phyloP scores from a whole-genome alignment of 2,113 vertebrate genomes.

The Vicugna pacos region DNA sequence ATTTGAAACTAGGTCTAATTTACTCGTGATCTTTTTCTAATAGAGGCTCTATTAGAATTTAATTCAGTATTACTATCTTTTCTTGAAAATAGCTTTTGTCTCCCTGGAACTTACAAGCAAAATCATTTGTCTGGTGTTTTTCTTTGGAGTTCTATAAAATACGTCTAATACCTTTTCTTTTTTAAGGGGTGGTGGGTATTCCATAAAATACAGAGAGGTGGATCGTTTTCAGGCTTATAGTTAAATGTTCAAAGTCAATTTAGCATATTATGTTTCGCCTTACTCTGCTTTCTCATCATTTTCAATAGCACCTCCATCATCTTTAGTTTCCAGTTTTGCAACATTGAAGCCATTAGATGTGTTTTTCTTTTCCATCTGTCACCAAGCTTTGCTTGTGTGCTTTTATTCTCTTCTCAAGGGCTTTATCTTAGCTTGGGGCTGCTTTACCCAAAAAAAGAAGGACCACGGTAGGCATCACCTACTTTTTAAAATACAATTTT shows the following conservation, averaged over 20 bases:
- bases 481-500: background rate
- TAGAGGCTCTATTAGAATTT: background rate
- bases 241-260: slow-evolving; percentile 6
- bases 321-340: background rate
- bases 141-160: background rate
- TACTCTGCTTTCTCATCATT: background rate
- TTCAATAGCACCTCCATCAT: background rate
- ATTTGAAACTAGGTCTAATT: slow-evolving; percentile 27
- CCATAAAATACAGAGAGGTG: background rate
- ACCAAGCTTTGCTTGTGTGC: background rate
- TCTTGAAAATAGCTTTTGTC: slow-evolving; percentile 35
- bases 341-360: background rate
- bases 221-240: slow-evolving; percentile 15
- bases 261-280: background rate
- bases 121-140: slow-evolving; percentile 25
- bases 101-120: background rate
- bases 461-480: background rate
- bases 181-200: background rate
- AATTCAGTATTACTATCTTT: slow-evolving; percentile 18
- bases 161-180: background rate
- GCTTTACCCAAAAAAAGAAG: background rate
- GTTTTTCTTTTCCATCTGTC: background rate
- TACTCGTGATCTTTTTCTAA: slow-evolving; percentile 30
- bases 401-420: background rate
- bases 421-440: background rate